phyloP scores from a whole-genome alignment of 2,888 invertebrate genomes.

The Matsumyia berberina region DNA sequence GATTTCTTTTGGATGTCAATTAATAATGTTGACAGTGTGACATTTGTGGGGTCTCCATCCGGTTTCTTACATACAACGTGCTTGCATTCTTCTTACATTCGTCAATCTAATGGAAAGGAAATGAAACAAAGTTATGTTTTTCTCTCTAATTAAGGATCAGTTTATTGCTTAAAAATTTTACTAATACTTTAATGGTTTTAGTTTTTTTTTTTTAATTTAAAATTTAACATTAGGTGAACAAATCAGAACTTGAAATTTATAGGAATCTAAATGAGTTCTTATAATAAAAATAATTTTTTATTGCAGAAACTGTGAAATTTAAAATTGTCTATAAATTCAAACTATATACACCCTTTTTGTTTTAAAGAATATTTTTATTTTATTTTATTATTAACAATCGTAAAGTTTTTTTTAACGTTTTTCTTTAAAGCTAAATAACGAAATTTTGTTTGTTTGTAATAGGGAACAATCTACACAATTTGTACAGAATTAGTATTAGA shows the following conservation, averaged over 20 bases:
- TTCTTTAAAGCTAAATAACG: constrained; percentile 73
- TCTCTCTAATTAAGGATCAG: constrained; percentile 65
- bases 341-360: constrained; percentile 54
- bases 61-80: not conserved
- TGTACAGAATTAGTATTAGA: constrained; percentile 58
- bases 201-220: constrained; percentile 30
- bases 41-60: constrained; percentile 33
- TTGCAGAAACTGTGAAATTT: constrained; percentile 16
- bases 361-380: constrained; percentile 61
- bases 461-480: constrained; percentile 69
- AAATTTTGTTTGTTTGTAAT: constrained; percentile 59
- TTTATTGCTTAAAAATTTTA: constrained; percentile 68
- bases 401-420: constrained; percentile 49
- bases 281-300: too few species aligned
- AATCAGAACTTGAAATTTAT: constrained; percentile 40
- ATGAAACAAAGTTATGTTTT: constrained; percentile 15
- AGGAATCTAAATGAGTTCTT: constrained; percentile 27
- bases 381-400: constrained; percentile 35
- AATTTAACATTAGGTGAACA: constrained; percentile 31
- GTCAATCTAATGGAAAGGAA: constrained; percentile 11
- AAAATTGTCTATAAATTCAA: constrained; percentile 41
- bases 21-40: constrained; percentile 56
- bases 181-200: constrained; percentile 65
- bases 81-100: not conserved
- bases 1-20: constrained; percentile 55